Conservation (phyloP, 2,113 vertebrate species). For the Orycteropus afer region DNA sequence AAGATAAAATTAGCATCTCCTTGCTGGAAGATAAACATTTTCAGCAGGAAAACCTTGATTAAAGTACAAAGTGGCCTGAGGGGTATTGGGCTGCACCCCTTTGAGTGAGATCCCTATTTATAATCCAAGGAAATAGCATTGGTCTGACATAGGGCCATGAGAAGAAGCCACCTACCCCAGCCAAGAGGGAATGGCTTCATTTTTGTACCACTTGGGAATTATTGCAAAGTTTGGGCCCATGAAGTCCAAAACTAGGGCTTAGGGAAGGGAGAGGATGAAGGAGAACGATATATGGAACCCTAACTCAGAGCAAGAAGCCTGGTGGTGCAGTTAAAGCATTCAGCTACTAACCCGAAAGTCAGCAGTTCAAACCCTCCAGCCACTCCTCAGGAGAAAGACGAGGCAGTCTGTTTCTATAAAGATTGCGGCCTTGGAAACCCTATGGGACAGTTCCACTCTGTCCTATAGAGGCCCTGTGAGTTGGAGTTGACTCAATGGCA, state of each 20-base stretch:
- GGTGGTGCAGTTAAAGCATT: too few species aligned
- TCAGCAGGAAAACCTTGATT: constrained; percentile 85
- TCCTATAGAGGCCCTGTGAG: too few species aligned
- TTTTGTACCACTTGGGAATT: background rate
- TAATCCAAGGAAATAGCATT: constrained; percentile 87
- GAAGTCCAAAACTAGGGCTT: background rate
- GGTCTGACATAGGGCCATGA: constrained; percentile 76
- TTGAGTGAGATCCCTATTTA: constrained; percentile 85
- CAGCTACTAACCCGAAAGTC: too few species aligned
- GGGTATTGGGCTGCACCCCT: constrained; percentile 82
- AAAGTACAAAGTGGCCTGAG: constrained; percentile 83
- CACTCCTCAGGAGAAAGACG: too few species aligned
- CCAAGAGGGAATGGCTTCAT: background rate
- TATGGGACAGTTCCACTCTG: too few species aligned
- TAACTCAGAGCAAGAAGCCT: background rate
- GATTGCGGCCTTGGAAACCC: too few species aligned
- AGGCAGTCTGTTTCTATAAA: too few species aligned
- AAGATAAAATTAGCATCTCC: constrained; percentile 90
- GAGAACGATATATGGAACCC: background rate
- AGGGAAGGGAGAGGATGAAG: background rate
- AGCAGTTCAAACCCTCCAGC: too few species aligned
- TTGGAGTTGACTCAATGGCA: too few species aligned
- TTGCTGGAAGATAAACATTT: constrained; percentile 85
- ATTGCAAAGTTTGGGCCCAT: background rate
- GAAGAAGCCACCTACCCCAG: background rate